A percentile compares a stretch with the other conserved stretches of the same genome.
Conservation (phyloP, 2,113 vertebrate genomes). For the Fregetta grallaria region DNA sequence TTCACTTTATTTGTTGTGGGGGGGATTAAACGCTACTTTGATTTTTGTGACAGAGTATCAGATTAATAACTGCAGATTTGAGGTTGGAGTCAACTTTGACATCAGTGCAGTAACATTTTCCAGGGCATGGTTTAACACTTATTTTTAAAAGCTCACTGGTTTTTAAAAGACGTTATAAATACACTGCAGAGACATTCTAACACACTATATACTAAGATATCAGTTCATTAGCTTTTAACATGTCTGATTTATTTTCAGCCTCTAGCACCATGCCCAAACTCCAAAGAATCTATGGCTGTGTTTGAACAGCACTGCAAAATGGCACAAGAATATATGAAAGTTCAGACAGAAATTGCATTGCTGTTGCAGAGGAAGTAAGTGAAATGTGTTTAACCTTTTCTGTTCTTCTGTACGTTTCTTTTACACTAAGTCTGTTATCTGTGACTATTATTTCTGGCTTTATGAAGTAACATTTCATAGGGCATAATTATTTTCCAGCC, state of each 20-base stretch:
- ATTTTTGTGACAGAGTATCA: slow-evolving; percentile 23
- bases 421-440: not conserved
- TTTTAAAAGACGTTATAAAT: slow-evolving; percentile 67
- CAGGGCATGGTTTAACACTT: slow-evolving; percentile 45
- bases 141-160: slow-evolving; percentile 70
- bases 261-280: slow-evolving; percentile 97
- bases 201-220: slow-evolving; percentile 51
- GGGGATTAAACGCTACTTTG: not conserved
- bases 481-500: not conserved
- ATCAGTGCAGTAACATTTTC: slow-evolving; percentile 31
- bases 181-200: slow-evolving; percentile 49
- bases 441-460: not conserved
- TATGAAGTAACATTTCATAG: not conserved
- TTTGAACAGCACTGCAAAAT: slow-evolving; percentile 99
- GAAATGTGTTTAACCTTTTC: not conserved
- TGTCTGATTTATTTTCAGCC: slow-evolving; percentile 84
- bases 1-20: not conserved
- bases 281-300: slow-evolving; percentile 99
- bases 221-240: slow-evolving; percentile 66
- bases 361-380: slow-evolving; percentile 97
- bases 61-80: slow-evolving; percentile 55
- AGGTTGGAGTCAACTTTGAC: slow-evolving; percentile 52
- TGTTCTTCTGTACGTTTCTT: not conserved
- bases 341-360: slow-evolving; percentile 97
- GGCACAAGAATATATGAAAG: slow-evolving; percentile 99